phyloP scores from a whole-genome alignment of 30 jellyfish, hydroid and myxozoan species.

The Rhopilema esculentum region DNA sequence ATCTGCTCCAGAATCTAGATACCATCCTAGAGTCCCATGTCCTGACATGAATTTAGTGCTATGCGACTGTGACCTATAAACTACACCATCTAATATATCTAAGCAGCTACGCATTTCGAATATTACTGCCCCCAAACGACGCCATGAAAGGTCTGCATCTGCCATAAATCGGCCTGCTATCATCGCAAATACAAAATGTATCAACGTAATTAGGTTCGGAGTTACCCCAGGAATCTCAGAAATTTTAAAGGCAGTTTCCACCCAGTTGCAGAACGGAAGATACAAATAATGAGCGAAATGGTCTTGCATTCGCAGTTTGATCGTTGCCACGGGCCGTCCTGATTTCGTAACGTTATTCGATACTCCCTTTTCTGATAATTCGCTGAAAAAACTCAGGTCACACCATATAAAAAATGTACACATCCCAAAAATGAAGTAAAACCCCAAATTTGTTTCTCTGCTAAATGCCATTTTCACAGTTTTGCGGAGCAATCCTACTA shows the following conservation, averaged over 20 bases:
- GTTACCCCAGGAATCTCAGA: slow-evolving; percentile 88
- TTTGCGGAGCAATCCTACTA: neutral
- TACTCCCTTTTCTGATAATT: slow-evolving; percentile 51
- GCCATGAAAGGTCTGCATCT: slow-evolving; percentile 55
- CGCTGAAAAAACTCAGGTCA: slow-evolving; percentile 95
- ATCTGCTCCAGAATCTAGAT: slow-evolving; percentile 92
- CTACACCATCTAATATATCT: slow-evolving; percentile 93
- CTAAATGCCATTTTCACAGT: slow-evolving; percentile 51
- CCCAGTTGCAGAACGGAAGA: slow-evolving; percentile 94
- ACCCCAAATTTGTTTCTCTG: slow-evolving; percentile 77
- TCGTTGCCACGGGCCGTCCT: slow-evolving; percentile 47
- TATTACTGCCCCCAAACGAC: slow-evolving; percentile 74
- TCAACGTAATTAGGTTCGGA: slow-evolving; percentile 80
- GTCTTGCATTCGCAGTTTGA: slow-evolving; percentile 94
- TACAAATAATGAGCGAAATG: slow-evolving; percentile 85
- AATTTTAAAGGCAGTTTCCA: slow-evolving; percentile 66
- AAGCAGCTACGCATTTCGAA: slow-evolving; percentile 77
- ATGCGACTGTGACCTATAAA: slow-evolving; percentile 81
- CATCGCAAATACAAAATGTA: slow-evolving; percentile 82
- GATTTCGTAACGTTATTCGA: slow-evolving; percentile 9
- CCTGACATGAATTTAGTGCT: slow-evolving; percentile 71
- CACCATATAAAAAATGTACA: slow-evolving; percentile 93
- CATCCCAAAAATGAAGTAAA: slow-evolving; percentile 82
- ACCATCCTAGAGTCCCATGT: slow-evolving; percentile 91
- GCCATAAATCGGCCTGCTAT: slow-evolving; percentile 78